A percentile compares a stretch with the other conserved stretches of the same genome.
Evolutionary conservation across 2,888 invertebrate genomes (phyloP).

Genomic region (Drosophila lutescens): DNA sequence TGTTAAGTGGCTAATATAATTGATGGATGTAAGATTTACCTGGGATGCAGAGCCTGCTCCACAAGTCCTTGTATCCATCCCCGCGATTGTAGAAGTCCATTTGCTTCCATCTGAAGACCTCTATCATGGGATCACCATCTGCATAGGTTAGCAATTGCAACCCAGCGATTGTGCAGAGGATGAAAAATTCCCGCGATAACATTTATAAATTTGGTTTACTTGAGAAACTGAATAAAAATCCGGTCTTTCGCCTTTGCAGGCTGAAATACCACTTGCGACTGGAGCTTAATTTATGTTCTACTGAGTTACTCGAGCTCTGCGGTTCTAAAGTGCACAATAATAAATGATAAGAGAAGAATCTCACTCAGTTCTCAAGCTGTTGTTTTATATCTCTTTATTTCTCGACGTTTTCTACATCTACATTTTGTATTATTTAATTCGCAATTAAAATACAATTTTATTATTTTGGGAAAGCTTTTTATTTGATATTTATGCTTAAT

Average conservation of each 20-base stretch:
- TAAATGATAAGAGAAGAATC: slow-evolving; percentile 39
- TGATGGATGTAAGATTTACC: neutral
- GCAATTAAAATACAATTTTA: too few species aligned
- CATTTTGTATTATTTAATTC: too few species aligned
- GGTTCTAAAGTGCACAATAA: slow-evolving; percentile 6
- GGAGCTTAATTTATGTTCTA: neutral
- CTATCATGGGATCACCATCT: slow-evolving; percentile 72
- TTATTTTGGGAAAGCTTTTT: slow-evolving; percentile 37
- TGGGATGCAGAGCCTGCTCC: neutral
- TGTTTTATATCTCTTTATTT: neutral
- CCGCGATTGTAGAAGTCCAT: slow-evolving; percentile 81
- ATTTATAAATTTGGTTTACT: slow-evolving; percentile 2
- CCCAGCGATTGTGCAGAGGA: slow-evolving; percentile 29
- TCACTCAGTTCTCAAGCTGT: neutral
- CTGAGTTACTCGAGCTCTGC: slow-evolving; percentile 19
- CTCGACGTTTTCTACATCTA: neutral
- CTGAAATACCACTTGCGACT: slow-evolving; percentile 20
- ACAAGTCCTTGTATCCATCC: slow-evolving; percentile 12
- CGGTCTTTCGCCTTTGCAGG: slow-evolving; percentile 19
- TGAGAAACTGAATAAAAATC: neutral
- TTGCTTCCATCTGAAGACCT: slow-evolving; percentile 83
- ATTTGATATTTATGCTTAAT: too few species aligned
- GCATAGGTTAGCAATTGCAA: slow-evolving; percentile 23
- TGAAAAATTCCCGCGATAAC: slow-evolving; percentile 24
- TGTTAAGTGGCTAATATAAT: too few species aligned